Evolutionary conservation across 2,797 vertebrate genomes (phyloP), one percentile per base, ranked within the genome.

Genomic region (Aulostomus chinensis): DNA sequence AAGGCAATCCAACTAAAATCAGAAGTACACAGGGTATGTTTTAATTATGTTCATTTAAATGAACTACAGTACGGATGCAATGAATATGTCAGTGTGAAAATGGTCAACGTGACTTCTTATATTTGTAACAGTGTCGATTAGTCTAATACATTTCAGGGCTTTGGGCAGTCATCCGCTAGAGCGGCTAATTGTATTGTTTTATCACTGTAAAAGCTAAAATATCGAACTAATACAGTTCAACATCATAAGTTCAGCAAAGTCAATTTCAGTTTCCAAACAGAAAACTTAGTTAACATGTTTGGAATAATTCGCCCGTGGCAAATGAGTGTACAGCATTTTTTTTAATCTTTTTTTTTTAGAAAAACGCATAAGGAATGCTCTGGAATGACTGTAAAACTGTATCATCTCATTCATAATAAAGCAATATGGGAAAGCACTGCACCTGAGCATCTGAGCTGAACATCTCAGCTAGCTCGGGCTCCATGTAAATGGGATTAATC

Each of bases 401-500:
- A 76, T 73, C 56, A 70, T 80, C 74, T 78, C 47, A 48, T 76
- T 80, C 61, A 74, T 68, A 80, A 77, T 81, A 78, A 81, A 80
- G 81, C 58, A 77, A 80, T 86, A 83, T 81, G 74, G 58, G 62
- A 76, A 67, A 77, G 73, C 63, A 62, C 67, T 80, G 40, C 79
- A 85, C 77, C 75, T 63, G 66, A 73, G 75, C 76, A 70, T 65
- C 73, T 67, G 71, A 81, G 75, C 75, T 22, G 72, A 86, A 80
- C 74, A 35, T 59, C 75, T 71, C 58, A 76, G 80, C 84, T 46
- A 52, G 78, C 64, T 62, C 55, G 33, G 70, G 69, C 57, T 74
- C 65, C 58, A 58, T 69, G 66, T 76, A 80, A 88, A 89, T 74
- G 78, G 76, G 80, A 76, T 77, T 89, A 88, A 90, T 89, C 80